Evolutionary conservation across 1,140 invertebrate species (phyloP), one percentile per base, ranked within the genome.

Genomic region (Pseudomyrmex sp.): DNA sequence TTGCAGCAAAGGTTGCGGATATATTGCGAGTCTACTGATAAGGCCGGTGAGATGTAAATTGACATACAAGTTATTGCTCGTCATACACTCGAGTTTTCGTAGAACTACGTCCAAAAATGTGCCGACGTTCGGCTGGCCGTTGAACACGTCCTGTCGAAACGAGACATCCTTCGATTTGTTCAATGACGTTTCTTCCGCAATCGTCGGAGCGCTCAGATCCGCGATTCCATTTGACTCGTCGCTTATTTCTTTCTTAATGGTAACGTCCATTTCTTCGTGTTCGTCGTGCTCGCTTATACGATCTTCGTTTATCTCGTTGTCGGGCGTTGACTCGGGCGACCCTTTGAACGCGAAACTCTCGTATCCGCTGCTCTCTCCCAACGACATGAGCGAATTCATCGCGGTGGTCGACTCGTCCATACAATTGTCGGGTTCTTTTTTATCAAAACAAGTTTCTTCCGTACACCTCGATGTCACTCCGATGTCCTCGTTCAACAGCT

Each of bases 31-130:
- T 76, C 97, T 96, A 56, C 97, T 97, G 18, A 99, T 96, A 9
- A 99, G 94, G 0, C 97, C 97, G 5, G 98, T 99, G 59, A 99
- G 94, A 91, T 98, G 97, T 69, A 99, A 95, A 95, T 99, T 99
- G 2, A 97, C 96, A 85, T 97, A 96, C 75, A 99, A 94, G 63
- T 97, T 97, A 91, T 98, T 98, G 80, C 97, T 96, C 54, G 98
- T 96, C 95, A 99, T 97, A 75, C 96, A 96, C 90, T 98, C 98
- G 18, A 99, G 93, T 93, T 98, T 98, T 76, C 96, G 95, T 85
- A 99, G 95, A 58, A 99, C 92, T 66, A 96, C 96, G 87, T 96
- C 96, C 72, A 99, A 93, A 93, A 99, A 98, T 79, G 98, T 91
- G 1, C 94, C 94, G 20, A 94, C 92, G 52, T 91, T 94, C 2